Base-by-base conservation (phyloP, 2,113 vertebrate species). In the Xyrauchen texanus region DNA sequence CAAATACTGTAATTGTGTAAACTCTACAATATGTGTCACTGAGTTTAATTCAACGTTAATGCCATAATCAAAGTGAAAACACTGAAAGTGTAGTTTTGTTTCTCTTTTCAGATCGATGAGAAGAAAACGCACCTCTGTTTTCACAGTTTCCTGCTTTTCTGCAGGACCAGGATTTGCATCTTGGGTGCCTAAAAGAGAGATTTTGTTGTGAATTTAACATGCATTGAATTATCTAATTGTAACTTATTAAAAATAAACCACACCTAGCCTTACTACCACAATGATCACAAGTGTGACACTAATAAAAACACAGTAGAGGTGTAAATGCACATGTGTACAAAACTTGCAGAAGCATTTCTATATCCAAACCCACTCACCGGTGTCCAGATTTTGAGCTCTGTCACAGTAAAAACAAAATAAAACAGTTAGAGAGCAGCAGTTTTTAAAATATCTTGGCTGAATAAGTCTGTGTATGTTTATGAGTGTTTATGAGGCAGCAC, bases 111-210 rank as follows among this genome's bases (percentile, higher is more conserved):
- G 9, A 47, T 3, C 16, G 16, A 16, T 42, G 5, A 34, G 49
- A 51, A 58, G 6, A 82, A 34, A 12, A 57, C n/a, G 11, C 46
- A 72, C 72, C 44, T 70, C 51, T 53, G 4, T 66, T 42, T 47
- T 6, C 4, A 53, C 68, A 34, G 21, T 34, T 34, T 68, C 52
- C 7, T 71, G 7, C 4, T 46, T 7, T 11, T 77, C 44, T 5
- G 7, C 15, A 53, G 11, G 8, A 72, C 8, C 61, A 77, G 61
- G 49, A 60, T 52, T 68, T 72, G 5, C 44, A 52, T 7, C 11
- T 55, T 9, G 62, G 13, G 34, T 61, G 16, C n/a, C 21, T 34
- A 69, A 64, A 66, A 4, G 46, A 68, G 21, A 53, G 53, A 75
- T 34, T 34, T 34, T 1, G 21, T 34, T 34, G 21, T 34, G 21